phyloP scores from a whole-genome alignment of 2,797 vertebrate species.

The Chrysocyon brachyurus region DNA sequence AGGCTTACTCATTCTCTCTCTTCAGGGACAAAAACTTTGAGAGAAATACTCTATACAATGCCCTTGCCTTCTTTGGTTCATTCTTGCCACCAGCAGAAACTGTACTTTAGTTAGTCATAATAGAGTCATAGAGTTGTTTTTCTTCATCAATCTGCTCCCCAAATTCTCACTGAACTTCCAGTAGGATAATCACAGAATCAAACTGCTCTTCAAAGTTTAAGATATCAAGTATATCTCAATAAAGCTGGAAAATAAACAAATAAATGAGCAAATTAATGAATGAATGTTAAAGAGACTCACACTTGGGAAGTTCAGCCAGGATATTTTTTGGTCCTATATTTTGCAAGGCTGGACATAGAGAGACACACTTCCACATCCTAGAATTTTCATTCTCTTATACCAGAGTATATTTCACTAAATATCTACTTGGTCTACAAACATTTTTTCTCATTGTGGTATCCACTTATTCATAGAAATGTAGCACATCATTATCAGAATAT shows the following conservation, averaged over 20 bases:
- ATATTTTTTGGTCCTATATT: constrained; percentile 2
- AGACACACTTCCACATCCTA: not conserved
- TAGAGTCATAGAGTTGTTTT: constrained; percentile 22
- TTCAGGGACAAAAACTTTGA: constrained; percentile 35
- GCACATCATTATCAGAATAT: not conserved
- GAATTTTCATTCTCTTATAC: not conserved
- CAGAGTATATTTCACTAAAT: not conserved
- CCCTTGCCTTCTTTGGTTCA: constrained; percentile 13
- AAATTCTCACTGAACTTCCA: constrained; percentile 41
- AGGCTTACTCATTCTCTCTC: not conserved
- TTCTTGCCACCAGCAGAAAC: constrained; percentile 39
- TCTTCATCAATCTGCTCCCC: not conserved
- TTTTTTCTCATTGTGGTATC: not conserved
- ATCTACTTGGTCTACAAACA: not conserved
- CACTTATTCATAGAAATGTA: constrained; percentile 1
- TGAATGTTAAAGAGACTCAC: not conserved
- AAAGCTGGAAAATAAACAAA: not conserved
- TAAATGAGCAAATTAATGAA: not conserved
- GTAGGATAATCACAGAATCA: not conserved
- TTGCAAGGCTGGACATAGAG: not conserved
- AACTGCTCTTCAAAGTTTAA: not conserved
- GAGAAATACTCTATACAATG: not conserved
- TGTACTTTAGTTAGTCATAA: not conserved
- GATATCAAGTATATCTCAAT: constrained; percentile 2
- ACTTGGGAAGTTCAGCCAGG: not conserved